Evolutionary conservation across 1,140 invertebrate genomes (phyloP).

Genomic region (Drosophila tristis): DNA sequence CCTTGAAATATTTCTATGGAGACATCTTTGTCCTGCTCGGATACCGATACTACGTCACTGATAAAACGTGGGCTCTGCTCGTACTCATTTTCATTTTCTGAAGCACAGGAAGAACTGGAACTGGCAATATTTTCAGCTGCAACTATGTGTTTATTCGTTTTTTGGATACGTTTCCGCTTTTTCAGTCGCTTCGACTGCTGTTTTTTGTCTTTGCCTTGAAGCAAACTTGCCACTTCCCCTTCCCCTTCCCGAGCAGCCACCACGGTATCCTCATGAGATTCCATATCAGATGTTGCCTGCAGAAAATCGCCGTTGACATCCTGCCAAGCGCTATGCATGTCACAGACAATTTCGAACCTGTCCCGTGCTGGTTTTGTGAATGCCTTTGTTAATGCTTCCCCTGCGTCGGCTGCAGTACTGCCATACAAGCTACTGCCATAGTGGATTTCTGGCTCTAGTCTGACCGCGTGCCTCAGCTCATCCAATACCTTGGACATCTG

Average conservation of each 20-base stretch:
- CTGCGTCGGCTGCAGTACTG: background rate
- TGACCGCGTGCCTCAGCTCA: slow-evolving; percentile 90
- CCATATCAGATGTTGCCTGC: slow-evolving; percentile 17
- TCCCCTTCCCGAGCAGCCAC: background rate
- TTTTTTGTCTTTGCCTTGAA: background rate
- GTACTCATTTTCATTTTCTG: slow-evolving; percentile 69
- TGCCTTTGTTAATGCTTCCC: background rate
- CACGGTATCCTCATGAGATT: slow-evolving; percentile 17
- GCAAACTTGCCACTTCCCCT: background rate
- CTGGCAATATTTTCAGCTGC: slow-evolving; percentile 35
- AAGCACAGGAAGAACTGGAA: slow-evolving; percentile 61
- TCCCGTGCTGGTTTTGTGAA: slow-evolving; percentile 22
- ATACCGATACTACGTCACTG: background rate
- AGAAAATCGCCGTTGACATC: slow-evolving; percentile 64
- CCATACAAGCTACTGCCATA: background rate
- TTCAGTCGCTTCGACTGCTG: slow-evolving; percentile 29
- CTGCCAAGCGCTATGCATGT: slow-evolving; percentile 84
- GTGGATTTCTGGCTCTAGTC: slow-evolving; percentile 56
- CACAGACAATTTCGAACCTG: slow-evolving; percentile 64
- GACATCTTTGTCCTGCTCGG: slow-evolving; percentile 1
- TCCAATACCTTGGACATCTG: slow-evolving; percentile 91
- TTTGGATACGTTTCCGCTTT: slow-evolving; percentile 29
- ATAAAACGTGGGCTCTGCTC: background rate
- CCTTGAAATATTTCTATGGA: slow-evolving; percentile 6
- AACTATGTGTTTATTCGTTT: background rate